phyloP scores from a whole-genome alignment of 2,113 vertebrate species.

The Opisthocomus hoazin region DNA sequence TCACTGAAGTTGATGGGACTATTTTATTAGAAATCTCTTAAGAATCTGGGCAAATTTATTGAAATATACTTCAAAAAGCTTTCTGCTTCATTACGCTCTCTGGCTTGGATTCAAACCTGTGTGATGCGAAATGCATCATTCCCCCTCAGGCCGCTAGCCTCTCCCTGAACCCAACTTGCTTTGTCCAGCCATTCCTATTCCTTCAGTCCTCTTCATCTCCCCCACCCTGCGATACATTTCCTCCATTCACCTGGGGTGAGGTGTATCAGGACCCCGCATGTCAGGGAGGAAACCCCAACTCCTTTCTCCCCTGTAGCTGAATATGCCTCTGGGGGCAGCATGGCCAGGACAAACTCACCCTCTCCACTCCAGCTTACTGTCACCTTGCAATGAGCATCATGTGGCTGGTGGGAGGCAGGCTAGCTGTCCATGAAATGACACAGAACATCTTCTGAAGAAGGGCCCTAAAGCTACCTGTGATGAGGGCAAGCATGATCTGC shows the following conservation, averaged over 20 bases:
- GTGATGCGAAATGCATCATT: rapidly evolving
- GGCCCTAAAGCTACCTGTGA: background rate
- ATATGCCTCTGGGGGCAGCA: background rate
- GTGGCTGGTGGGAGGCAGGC: background rate
- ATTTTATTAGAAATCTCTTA: constrained; percentile 41
- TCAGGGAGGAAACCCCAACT: background rate
- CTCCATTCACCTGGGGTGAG: background rate
- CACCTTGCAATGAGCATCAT: background rate
- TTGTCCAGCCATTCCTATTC: rapidly evolving
- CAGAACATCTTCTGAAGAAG: background rate
- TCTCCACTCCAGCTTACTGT: rapidly evolving
- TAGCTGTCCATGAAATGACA: background rate
- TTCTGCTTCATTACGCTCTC: background rate
- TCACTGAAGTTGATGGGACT: constrained; percentile 21
- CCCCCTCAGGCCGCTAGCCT: background rate
- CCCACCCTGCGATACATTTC: background rate
- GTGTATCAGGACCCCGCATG: rapidly evolving
- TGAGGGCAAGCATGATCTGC: background rate
- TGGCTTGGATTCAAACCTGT: background rate
- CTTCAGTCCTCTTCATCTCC: background rate
- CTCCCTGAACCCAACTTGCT: background rate
- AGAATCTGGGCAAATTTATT: background rate
- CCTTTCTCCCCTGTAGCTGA: background rate
- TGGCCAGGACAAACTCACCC: background rate
- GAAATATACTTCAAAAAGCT: background rate